phyloP scores from a whole-genome alignment of 2,113 vertebrate species.

The Urocolius indicus region DNA sequence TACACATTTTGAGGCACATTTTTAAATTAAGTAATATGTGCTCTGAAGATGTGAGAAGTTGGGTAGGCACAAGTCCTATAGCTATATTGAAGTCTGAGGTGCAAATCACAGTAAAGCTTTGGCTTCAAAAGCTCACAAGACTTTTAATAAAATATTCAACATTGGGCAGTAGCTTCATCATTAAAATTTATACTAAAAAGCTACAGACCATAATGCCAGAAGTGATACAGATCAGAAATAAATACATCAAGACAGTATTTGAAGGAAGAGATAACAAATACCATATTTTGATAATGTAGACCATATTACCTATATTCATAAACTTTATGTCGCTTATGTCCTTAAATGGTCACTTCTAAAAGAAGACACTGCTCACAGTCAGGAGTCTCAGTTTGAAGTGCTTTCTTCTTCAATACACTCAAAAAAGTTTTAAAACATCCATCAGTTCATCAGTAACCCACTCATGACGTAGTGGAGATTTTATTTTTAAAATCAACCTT shows the following conservation, averaged over 20 bases:
- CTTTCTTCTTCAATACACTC: not conserved
- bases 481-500: not conserved
- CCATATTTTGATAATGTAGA: not conserved
- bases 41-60: not conserved
- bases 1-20: not conserved
- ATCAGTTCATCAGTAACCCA: not conserved
- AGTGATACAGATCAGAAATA: not conserved
- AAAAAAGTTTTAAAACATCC: not conserved
- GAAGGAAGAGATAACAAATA: not conserved
- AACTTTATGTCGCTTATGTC: not conserved
- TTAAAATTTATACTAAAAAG: not conserved
- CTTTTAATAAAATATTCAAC: not conserved
- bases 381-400: not conserved
- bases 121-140: not conserved
- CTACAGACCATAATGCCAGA: not conserved
- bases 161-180: not conserved
- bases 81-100: not conserved
- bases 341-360: not conserved
- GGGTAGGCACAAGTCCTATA: constrained; percentile 1
- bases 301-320: not conserved
- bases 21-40: not conserved
- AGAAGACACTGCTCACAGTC: not conserved
- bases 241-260: not conserved
- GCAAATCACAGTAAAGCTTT: not conserved
- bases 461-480: not conserved